Percentiles rank a stretch among this genome's conserved stretches.
These are phyloP conservation scores for Epinotia nisella DNA, from an alignment of 2,888 invertebrate species.

Conservation along the genomic window DNA sequence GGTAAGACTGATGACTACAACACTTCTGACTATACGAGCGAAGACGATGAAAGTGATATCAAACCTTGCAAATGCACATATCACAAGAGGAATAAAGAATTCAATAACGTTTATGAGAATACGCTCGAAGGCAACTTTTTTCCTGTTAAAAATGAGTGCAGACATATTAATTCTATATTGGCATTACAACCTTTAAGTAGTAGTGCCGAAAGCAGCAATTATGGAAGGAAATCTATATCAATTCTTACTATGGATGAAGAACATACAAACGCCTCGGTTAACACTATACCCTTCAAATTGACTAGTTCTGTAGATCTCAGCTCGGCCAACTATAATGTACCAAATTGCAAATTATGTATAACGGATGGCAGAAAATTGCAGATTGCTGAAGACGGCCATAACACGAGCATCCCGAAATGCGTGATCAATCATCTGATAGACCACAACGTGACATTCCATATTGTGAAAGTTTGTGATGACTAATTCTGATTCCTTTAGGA, in stretches of 20 bases:
- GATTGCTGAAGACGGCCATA: neutral
- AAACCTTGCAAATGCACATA: neutral
- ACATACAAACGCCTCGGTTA: neutral
- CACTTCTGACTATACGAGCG: neutral
- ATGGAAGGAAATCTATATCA: neutral
- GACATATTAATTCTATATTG: neutral
- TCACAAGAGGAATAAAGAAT: neutral
- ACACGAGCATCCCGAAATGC: neutral
- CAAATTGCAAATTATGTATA: neutral
- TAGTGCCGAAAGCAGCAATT: neutral
- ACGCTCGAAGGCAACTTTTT: neutral
- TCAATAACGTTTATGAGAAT: neutral
- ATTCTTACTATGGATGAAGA: neutral
- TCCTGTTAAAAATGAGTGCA: neutral
- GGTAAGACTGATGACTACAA: neutral
- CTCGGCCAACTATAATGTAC: neutral
- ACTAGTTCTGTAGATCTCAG: neutral
- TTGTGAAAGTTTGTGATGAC: slow-evolving; percentile 8
- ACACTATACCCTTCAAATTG: neutral
- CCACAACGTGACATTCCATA: slow-evolving; percentile 6
- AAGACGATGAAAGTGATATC: neutral
- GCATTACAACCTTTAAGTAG: neutral
- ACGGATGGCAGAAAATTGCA: neutral
- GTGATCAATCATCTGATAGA: slow-evolving; percentile 12
- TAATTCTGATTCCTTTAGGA: neutral